phyloP scores from a whole-genome alignment of 1,140 invertebrate genomes.

The Drosophila jambulina region DNA sequence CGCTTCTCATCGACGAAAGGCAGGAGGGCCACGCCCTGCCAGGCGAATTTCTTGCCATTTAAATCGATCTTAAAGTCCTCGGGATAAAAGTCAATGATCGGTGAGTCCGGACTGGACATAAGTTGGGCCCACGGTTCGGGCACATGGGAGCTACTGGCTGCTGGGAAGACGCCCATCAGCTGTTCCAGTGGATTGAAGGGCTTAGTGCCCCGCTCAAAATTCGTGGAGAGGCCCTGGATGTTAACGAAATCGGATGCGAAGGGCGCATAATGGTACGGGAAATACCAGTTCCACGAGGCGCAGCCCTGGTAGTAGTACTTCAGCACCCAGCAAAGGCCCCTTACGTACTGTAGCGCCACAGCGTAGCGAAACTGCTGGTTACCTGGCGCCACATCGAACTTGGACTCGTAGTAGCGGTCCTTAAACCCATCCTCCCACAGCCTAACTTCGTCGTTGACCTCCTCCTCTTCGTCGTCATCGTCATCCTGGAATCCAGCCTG shows the following conservation, averaged over 20 bases:
- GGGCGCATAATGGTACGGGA: slow-evolving; percentile 99
- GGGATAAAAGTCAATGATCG: slow-evolving; percentile 99
- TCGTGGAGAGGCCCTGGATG: slow-evolving; percentile 92
- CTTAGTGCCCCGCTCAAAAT: slow-evolving; percentile 95
- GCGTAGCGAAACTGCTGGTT: slow-evolving; percentile 95
- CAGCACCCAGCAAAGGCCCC: slow-evolving; percentile 98
- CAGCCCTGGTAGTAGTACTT: slow-evolving; percentile 99
- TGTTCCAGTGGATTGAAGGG: slow-evolving; percentile 99
- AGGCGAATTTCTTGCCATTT: slow-evolving; percentile 99
- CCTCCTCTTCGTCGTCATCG: slow-evolving; percentile 86
- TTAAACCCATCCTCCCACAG: slow-evolving; percentile 99
- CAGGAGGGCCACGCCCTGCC: slow-evolving; percentile 99
- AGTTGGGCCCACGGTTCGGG: slow-evolving; percentile 96
- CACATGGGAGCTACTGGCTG: slow-evolving; percentile 97
- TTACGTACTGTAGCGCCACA: slow-evolving; percentile 97
- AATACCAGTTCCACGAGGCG: slow-evolving; percentile 99
- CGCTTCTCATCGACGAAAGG: slow-evolving; percentile 99
- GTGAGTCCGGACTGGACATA: slow-evolving; percentile 97
- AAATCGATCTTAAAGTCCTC: slow-evolving; percentile 99
- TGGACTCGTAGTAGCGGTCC: slow-evolving; percentile 98
- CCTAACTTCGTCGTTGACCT: slow-evolving; percentile 96
- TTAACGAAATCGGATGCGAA: slow-evolving; percentile 99
- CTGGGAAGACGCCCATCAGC: slow-evolving; percentile 99
- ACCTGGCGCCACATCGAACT: slow-evolving; percentile 94
- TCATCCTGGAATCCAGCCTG: slow-evolving; percentile 73